Conservation (phyloP, 2,797 vertebrate genomes). For the Sorex maritimensis region DNA sequence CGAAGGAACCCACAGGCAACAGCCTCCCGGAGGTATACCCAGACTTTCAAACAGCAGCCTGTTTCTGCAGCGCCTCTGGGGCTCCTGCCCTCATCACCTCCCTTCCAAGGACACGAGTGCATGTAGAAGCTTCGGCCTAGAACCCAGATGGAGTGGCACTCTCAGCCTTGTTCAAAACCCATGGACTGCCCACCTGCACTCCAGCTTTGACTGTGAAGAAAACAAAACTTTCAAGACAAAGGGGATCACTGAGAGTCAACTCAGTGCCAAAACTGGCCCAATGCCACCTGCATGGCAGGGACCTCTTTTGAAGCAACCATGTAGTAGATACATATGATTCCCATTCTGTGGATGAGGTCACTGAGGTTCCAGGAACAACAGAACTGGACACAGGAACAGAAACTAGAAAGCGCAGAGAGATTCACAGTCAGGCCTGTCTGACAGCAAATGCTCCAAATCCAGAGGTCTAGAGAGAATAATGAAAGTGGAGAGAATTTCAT, state of each 20-base stretch:
- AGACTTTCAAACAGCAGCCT: neutral
- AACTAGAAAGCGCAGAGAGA: conserved; percentile 34
- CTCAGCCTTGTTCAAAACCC: neutral
- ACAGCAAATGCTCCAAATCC: conserved; percentile 18
- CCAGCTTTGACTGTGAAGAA: neutral
- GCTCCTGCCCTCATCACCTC: neutral
- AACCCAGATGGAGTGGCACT: neutral
- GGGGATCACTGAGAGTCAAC: neutral
- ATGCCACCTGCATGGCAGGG: neutral
- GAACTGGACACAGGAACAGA: neutral
- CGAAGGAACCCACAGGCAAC: neutral
- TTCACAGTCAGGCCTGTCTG: neutral
- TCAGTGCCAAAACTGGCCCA: neutral
- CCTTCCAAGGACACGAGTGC: neutral
- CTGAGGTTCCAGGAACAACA: neutral
- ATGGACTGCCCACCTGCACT: neutral
- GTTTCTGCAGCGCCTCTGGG: neutral
- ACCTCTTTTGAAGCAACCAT: neutral
- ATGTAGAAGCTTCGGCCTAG: neutral
- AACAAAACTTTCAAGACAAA: conserved; percentile 22
- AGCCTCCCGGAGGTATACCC: neutral
- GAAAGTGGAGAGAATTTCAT: conserved; percentile 66
- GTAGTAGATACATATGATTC: neutral
- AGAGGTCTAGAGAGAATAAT: conserved; percentile 55
- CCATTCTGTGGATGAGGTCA: conserved; percentile 31